Evolutionary conservation across 2,888 invertebrate species (phyloP).

Genomic region (Drosophila phalerata): DNA sequence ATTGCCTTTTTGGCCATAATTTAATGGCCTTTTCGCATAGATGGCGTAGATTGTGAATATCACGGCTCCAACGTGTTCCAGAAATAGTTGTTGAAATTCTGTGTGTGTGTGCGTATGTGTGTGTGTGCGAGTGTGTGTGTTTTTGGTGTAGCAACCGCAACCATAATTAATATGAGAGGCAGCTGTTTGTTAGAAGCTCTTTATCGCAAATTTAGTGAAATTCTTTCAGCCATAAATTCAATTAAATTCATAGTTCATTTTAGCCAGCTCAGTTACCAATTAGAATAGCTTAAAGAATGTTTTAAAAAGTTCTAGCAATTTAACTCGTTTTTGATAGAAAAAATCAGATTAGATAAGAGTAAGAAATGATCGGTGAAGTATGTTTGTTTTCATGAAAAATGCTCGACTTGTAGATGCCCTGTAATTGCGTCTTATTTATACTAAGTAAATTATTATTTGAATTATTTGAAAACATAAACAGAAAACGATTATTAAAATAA

Average conservation of each 20-base stretch:
- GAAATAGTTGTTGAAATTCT: background rate
- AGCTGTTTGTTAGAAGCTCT: slow-evolving; percentile 20
- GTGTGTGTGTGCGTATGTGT: background rate
- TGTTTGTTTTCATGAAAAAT: background rate
- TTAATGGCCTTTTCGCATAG: slow-evolving; percentile 32
- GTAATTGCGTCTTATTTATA: background rate
- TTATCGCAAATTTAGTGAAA: slow-evolving; percentile 29
- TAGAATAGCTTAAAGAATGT: background rate
- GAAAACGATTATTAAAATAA: background rate
- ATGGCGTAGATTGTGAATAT: slow-evolving; percentile 14
- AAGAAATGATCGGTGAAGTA: background rate
- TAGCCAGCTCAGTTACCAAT: slow-evolving; percentile 2
- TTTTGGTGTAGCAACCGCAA: slow-evolving; percentile 40
- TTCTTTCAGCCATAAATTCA: slow-evolving; percentile 32
- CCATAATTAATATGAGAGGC: slow-evolving; percentile 46
- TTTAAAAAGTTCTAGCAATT: slow-evolving; percentile 3
- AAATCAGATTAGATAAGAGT: too few species aligned
- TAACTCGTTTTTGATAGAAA: background rate
- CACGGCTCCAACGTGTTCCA: background rate
- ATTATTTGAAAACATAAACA: too few species aligned
- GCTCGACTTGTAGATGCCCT: slow-evolving; percentile 1
- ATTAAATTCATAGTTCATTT: slow-evolving; percentile 17
- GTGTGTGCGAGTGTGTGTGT: background rate
- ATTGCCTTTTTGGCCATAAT: slow-evolving; percentile 24
- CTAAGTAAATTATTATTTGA: too few species aligned